Evolutionary conservation across 2,888 invertebrate genomes (phyloP).

Genomic region (Brassicogethes aeneus): DNA sequence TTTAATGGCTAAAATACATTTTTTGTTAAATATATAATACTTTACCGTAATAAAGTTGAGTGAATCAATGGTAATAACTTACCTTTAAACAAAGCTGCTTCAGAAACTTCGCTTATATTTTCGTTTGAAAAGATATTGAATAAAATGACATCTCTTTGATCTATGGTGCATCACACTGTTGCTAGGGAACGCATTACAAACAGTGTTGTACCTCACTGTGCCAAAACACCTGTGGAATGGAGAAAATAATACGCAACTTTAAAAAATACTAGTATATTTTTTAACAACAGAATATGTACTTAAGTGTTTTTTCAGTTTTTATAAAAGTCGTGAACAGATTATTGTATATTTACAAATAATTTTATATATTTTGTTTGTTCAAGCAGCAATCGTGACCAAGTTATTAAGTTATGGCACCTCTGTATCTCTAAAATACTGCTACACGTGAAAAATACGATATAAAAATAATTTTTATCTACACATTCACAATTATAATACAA

Average conservation of each 20-base stretch:
- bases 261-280: constrained; percentile 8
- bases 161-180: background rate
- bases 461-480: constrained; percentile 12
- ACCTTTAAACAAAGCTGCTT: background rate
- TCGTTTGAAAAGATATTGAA: constrained; percentile 2
- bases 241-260: constrained; percentile 1
- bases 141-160: too few relatives aligned
- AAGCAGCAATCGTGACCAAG: background rate
- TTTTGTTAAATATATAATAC: constrained; percentile 2
- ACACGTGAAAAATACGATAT: constrained; percentile 5
- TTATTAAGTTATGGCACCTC: background rate
- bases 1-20: constrained; percentile 35
- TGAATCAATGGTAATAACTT: background rate
- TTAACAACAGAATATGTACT: constrained; percentile 6
- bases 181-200: background rate
- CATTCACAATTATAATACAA: constrained; percentile 13
- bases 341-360: background rate
- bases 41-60: too few relatives aligned
- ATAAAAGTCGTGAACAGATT: constrained; percentile 1
- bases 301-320: constrained; percentile 5
- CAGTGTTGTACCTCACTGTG: too few relatives aligned
- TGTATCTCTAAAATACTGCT: constrained; percentile 3
- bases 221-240: too few relatives aligned
- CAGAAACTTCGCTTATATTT: constrained; percentile 26
- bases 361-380: background rate